A percentile compares a stretch with the other conserved stretches of the same genome.
These are phyloP conservation scores for Dipodomys stephensi DNA, from an alignment of 2,113 vertebrate genomes.

Conservation along the genomic window DNA sequence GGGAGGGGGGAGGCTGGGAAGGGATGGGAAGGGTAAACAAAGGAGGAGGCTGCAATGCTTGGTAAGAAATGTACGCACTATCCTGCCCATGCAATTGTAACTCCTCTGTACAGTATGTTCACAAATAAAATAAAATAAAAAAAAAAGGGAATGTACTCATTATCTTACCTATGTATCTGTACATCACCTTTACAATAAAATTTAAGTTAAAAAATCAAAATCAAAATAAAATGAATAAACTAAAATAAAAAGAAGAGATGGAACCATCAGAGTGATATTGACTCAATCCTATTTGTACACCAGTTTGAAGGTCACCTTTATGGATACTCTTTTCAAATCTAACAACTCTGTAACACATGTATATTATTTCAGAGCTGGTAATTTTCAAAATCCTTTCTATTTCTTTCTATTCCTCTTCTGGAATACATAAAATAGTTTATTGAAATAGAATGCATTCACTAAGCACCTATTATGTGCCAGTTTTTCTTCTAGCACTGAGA, in stretches of 20 bases:
- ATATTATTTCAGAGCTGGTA: not conserved
- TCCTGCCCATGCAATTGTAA: too few species aligned
- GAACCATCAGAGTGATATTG: not conserved
- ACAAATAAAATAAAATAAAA: too few species aligned
- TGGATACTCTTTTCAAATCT: not conserved
- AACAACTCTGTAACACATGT: not conserved
- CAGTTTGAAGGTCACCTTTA: not conserved
- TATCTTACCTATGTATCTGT: too few species aligned
- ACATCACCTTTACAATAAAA: too few species aligned
- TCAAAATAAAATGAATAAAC: too few species aligned
- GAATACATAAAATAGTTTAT: not conserved
- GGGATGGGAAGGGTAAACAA: too few species aligned
- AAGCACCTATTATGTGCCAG: not conserved
- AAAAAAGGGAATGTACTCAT: too few species aligned
- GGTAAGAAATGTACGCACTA: too few species aligned
- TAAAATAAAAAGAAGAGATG: not conserved
- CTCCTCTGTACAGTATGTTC: too few species aligned
- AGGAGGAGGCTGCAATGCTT: too few species aligned
- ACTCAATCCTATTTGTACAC: not conserved
- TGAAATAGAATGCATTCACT: not conserved
- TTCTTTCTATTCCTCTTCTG: not conserved
- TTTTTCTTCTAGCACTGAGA: not conserved
- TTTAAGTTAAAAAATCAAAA: too few species aligned
- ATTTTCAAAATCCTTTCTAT: slow-evolving; percentile 37
- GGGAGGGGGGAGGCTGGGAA: too few species aligned